A percentile compares a stretch with the other conserved stretches of the same genome.
These are phyloP conservation scores for Macrosoma leucophasiata DNA, from an alignment of 2,888 invertebrate genomes.

Conservation along the genomic window DNA sequence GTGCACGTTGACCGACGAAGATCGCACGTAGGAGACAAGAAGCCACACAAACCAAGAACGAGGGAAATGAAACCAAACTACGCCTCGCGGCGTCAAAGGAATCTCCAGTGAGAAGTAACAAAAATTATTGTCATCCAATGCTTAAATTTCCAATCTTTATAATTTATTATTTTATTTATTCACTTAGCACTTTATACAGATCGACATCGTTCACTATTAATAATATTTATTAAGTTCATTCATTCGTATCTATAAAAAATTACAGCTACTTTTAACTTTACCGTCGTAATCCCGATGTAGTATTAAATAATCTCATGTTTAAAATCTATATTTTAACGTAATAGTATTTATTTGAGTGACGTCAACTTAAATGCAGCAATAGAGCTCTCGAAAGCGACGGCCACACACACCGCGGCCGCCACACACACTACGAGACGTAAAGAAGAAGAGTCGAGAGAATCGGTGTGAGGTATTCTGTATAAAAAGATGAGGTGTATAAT, in stretches of 20 bases:
- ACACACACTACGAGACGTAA: slow-evolving; percentile 4
- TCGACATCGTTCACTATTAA: slow-evolving; percentile 43
- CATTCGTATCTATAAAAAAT: slow-evolving; percentile 49
- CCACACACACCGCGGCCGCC: background rate
- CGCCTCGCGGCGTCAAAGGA: slow-evolving; percentile 36
- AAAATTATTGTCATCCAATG: slow-evolving; percentile 75
- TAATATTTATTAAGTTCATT: slow-evolving; percentile 31
- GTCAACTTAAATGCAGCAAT: slow-evolving; percentile 21
- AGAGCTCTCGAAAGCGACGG: slow-evolving; percentile 2
- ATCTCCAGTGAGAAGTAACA: slow-evolving; percentile 53
- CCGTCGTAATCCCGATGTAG: slow-evolving; percentile 32
- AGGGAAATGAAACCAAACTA: slow-evolving; percentile 25
- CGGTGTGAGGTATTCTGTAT: slow-evolving; percentile 40
- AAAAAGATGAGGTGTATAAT: slow-evolving; percentile 53
- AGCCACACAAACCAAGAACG: slow-evolving; percentile 1
- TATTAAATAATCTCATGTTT: slow-evolving; percentile 45
- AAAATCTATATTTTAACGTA: slow-evolving; percentile 28
- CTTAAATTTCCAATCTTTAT: slow-evolving; percentile 62
- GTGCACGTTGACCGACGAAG: no score
- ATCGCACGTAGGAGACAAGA: background rate
- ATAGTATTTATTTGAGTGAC: slow-evolving; percentile 8
- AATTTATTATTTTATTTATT: slow-evolving; percentile 47
- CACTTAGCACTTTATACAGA: slow-evolving; percentile 63
- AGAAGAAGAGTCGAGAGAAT: slow-evolving; percentile 21
- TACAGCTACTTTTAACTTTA: slow-evolving; percentile 42